Evolutionary conservation across 2,797 vertebrate genomes (phyloP), one percentile per base, ranked within the genome.

Genomic region (Fringilla coelebs): DNA sequence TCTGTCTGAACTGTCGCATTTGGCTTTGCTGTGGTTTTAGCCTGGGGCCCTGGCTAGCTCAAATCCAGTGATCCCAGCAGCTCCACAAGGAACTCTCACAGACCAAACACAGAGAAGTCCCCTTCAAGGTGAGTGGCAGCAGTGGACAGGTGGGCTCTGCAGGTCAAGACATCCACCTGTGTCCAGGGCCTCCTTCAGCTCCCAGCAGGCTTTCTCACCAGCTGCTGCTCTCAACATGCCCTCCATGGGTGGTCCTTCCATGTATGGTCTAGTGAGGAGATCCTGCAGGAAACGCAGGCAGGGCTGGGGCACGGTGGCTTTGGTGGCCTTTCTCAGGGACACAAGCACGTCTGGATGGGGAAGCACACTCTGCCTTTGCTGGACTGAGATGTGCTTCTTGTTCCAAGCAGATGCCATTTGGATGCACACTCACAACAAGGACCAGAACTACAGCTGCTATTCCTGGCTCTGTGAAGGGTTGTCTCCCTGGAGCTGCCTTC

Each of bases 181-280:
- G 40, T 19, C 57, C 62, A 74, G 45, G 41, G 14, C 40, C 21
- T 75, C 46, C 29, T 40, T 49, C 78, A 70, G 19, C 46, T 79
- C 58, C 38, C 46, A 41, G 46, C 1, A 1, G 31, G 17, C 34
- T 75, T 90, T 51, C 41, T 66, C 8, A 6, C 28, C 40, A 63
- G 61, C 41, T 84, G n/a, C 31, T 51, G 49, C 1, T 55, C 57
- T 61, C 41, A 75, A 18, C 31, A 31, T 24, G 22, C 21, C 25
- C 41, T 79, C 22, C 6, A 1, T 20, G 7, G 3, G 7, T 70
- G 10, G 14, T 49, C 26, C 36, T 87, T 54, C 36, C 36, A 40
- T 0, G 0, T 43, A 4, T 20, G 29, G 15, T 16, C 26, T 1
- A 46, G 46, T 3, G 29, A 88, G n/a, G 41, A 75, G 38, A 46